These are phyloP conservation scores for Drosophila phalerata DNA, from an alignment of 2,888 invertebrate species.

Conservation along the genomic window DNA sequence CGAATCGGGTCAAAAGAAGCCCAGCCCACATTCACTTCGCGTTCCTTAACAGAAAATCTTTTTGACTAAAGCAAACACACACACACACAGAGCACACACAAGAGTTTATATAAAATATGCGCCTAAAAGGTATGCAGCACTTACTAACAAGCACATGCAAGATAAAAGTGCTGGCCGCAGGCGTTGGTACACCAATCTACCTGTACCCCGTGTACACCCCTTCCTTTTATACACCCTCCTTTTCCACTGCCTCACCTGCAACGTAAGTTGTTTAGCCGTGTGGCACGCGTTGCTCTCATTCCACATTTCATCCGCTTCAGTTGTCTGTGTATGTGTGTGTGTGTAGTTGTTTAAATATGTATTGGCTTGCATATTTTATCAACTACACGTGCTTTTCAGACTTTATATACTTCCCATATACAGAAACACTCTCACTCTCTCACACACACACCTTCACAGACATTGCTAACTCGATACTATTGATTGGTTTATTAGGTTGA, in stretches of 20 bases:
- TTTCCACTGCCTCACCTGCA: background rate
- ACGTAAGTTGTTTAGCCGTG: conserved; percentile 13
- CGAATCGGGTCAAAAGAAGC: conserved; percentile 45
- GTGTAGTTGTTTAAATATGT: conserved; percentile 66
- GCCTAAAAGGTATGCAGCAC: conserved; percentile 39
- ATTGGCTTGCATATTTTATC: conserved; percentile 59
- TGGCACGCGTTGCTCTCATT: conserved; percentile 10
- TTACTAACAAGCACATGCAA: conserved; percentile 24
- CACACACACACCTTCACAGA: conserved; percentile 10
- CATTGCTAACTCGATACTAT: conserved; percentile 61
- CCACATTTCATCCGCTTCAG: background rate
- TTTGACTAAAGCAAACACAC: conserved; percentile 20
- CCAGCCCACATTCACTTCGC: conserved; percentile 20
- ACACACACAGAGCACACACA: background rate
- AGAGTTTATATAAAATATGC: conserved; percentile 31
- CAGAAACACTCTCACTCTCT: conserved; percentile 2
- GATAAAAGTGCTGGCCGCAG: conserved; percentile 45
- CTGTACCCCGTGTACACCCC: background rate
- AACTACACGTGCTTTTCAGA: conserved; percentile 55
- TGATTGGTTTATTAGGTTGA: conserved; percentile 54
- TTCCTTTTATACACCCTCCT: background rate
- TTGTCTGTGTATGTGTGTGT: background rate
- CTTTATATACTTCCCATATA: conserved; percentile 24
- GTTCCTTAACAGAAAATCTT: conserved; percentile 34
- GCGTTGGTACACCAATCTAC: conserved; percentile 13